A percentile compares a stretch with the other conserved stretches of the same genome.
These are phyloP conservation scores for Hemibagrus wyckioides DNA, from an alignment of 2,113 vertebrate species.

Conservation along the genomic window DNA sequence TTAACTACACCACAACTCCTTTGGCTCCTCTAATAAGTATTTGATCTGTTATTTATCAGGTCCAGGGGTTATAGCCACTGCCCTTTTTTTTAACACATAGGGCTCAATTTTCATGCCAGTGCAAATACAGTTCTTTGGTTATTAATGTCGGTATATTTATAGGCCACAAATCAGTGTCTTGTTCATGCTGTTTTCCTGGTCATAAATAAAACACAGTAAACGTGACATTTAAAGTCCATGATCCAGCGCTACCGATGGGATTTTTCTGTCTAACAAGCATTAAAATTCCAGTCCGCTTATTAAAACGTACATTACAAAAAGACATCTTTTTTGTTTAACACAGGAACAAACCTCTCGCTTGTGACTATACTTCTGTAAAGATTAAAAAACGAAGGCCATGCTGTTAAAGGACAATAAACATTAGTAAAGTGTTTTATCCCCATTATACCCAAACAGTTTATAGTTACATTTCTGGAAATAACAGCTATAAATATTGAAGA, in stretches of 20 bases:
- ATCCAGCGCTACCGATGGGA: not conserved
- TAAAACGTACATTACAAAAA: not conserved
- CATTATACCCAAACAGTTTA: not conserved
- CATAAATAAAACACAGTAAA: not conserved
- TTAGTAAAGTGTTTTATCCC: not conserved
- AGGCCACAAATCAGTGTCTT: not conserved
- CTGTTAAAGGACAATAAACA: not conserved
- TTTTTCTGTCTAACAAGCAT: not conserved
- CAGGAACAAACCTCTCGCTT: not conserved
- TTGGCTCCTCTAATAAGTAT: not conserved
- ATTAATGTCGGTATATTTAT: not conserved
- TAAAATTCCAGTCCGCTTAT: not conserved
- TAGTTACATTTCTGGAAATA: not conserved
- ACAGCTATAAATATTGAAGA: not conserved
- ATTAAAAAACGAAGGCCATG: not conserved
- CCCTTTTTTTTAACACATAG: not conserved
- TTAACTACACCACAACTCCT: conserved; percentile 6
- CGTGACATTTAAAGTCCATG: not conserved
- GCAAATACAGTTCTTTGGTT: not conserved
- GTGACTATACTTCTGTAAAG: not conserved
- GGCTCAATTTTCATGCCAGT: not conserved
- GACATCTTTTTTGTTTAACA: too few relatives aligned
- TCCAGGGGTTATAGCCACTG: not conserved
- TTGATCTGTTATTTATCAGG: not conserved
- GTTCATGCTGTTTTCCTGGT: not conserved